Evolutionary conservation across 2,888 invertebrate species (phyloP).

Genomic region (Seira ritae): DNA sequence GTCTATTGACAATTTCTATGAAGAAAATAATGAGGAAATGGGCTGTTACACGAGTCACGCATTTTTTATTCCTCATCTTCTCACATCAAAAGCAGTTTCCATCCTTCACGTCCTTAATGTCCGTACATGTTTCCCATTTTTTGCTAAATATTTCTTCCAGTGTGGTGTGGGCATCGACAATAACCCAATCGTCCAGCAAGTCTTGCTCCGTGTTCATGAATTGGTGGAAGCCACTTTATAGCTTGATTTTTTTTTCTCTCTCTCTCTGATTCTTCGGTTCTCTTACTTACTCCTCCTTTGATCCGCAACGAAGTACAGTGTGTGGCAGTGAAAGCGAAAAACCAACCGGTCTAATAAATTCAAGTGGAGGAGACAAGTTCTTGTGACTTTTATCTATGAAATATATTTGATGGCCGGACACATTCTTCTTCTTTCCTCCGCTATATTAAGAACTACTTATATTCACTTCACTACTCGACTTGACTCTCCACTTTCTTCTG

Average conservation of each 20-base stretch:
- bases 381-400: constrained; percentile 71
- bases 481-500: neutral
- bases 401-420: constrained; percentile 56
- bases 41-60: constrained; percentile 1
- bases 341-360: constrained; percentile 67
- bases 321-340: too few relatives aligned
- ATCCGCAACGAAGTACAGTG: too few relatives aligned
- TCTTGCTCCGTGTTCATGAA: too few relatives aligned
- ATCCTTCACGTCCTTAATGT: constrained; percentile 13
- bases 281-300: too few relatives aligned
- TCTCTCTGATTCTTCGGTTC: too few relatives aligned
- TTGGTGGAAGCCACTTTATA: too few relatives aligned
- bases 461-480: neutral
- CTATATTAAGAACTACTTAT: constrained; percentile 11
- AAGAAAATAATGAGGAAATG: constrained; percentile 11
- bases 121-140: constrained; percentile 2
- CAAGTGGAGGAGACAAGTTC: constrained; percentile 61
- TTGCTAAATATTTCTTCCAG: too few relatives aligned
- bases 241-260: too few relatives aligned
- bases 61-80: constrained; percentile 7
- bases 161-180: too few relatives aligned
- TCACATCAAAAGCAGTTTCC: constrained; percentile 13
- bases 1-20: neutral
- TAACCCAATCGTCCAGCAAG: too few relatives aligned
- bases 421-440: neutral